Conservation (phyloP, 2,888 invertebrate genomes). For the Eledone cirrhosa region DNA sequence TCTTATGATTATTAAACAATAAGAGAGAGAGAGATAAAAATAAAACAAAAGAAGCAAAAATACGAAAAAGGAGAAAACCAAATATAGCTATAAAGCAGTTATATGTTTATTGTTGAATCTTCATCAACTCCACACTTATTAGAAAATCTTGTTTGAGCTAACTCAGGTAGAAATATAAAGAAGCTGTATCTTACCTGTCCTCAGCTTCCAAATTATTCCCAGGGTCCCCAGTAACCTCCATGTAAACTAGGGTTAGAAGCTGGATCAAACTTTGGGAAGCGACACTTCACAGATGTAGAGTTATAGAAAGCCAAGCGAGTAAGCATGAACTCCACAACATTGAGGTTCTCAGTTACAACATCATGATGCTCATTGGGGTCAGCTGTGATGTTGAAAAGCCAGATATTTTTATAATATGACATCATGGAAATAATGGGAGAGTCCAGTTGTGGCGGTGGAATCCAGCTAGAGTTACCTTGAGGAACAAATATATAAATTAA, state of each 20-base stretch:
- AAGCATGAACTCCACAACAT: constrained; percentile 50
- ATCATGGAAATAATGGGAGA: neutral
- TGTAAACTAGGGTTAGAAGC: constrained; percentile 51
- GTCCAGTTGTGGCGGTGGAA: constrained; percentile 44
- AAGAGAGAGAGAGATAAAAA: too few relatives aligned
- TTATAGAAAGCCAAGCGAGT: constrained; percentile 50
- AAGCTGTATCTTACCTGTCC: too few relatives aligned
- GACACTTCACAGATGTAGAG: constrained; percentile 56
- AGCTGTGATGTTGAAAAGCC: constrained; percentile 60
- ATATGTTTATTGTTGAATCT: too few relatives aligned
- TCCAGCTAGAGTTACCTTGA: constrained; percentile 51
- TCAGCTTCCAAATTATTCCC: constrained; percentile 40
- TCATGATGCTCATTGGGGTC: constrained; percentile 60
- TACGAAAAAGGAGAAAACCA: too few relatives aligned
- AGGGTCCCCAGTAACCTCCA: constrained; percentile 63
- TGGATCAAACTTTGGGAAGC: constrained; percentile 55
- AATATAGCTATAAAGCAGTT: too few relatives aligned
- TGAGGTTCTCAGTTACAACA: constrained; percentile 46
- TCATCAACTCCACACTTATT: too few relatives aligned
- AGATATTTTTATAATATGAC: constrained; percentile 45
- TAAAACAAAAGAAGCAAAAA: too few relatives aligned
- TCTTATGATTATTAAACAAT: too few relatives aligned
- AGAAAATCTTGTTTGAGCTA: too few relatives aligned
- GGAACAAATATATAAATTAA: neutral
- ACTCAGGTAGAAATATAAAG: too few relatives aligned